Percentiles rank a stretch among this genome's conserved stretches.
Conservation (phyloP, 2,888 invertebrate genomes). For the Erebia aethiops region DNA sequence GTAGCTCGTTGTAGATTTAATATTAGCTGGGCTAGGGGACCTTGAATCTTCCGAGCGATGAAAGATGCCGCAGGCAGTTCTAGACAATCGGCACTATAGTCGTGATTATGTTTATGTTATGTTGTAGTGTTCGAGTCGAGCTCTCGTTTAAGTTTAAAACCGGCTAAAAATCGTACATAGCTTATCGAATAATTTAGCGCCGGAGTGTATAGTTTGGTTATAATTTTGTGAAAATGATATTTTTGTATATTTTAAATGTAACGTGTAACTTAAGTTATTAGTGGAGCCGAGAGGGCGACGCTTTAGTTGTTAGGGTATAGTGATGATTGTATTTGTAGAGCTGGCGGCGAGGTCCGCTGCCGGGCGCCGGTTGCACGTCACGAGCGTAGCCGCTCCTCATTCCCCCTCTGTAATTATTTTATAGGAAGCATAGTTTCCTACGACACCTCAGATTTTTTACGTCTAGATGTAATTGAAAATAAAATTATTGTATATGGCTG, state of each 20-base stretch:
- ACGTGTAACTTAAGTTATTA: constrained; percentile 76
- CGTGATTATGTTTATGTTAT: constrained; percentile 77
- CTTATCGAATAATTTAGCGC: constrained; percentile 78
- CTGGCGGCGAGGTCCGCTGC: constrained; percentile 78
- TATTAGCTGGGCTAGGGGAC: constrained; percentile 84
- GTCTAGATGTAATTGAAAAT: constrained; percentile 83
- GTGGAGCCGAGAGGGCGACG: constrained; percentile 67
- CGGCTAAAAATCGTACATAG: constrained; percentile 80
- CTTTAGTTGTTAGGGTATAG: constrained; percentile 76
- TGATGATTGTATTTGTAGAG: constrained; percentile 83
- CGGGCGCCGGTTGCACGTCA: constrained; percentile 74
- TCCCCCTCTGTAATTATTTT: constrained; percentile 81
- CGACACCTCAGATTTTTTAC: constrained; percentile 82
- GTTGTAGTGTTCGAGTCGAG: constrained; percentile 77
- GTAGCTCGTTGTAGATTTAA: constrained; percentile 81
- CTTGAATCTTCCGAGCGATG: constrained; percentile 78
- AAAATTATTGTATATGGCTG: constrained; percentile 84
- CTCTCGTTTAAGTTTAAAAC: constrained; percentile 80
- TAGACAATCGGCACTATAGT: constrained; percentile 83
- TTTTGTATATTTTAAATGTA: constrained; percentile 82
- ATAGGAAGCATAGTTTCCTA: constrained; percentile 83
- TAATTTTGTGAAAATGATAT: constrained; percentile 82
- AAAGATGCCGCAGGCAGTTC: constrained; percentile 79
- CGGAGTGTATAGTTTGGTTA: constrained; percentile 80
- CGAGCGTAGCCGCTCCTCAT: constrained; percentile 81